These are phyloP conservation scores for Dendronephthya gigantea DNA, from an alignment of 64 coral and sea anemone genomes.

Conservation along the genomic window DNA sequence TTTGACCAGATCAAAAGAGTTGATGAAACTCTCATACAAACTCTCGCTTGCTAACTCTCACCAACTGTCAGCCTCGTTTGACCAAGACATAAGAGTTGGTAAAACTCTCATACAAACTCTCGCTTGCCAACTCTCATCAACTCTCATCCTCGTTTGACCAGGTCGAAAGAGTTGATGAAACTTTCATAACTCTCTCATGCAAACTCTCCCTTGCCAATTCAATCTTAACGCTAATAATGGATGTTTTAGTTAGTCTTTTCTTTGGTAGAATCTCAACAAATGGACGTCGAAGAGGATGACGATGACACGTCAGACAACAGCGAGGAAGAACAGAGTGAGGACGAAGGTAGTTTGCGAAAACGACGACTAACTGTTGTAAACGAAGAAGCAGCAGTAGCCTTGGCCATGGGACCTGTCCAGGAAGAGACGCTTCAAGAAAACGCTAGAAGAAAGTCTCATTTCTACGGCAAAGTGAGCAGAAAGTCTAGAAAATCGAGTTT, in stretches of 20 bases:
- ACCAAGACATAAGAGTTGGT: no score
- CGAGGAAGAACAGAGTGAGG: not conserved
- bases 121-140: no score
- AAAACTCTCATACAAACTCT: no score
- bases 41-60: not conserved
- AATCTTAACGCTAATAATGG: not conserved
- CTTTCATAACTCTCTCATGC: no score
- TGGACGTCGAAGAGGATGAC: not conserved
- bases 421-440: not conserved
- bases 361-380: not conserved
- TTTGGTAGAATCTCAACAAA: not conserved
- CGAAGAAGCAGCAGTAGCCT: not conserved
- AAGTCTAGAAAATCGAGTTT: not conserved
- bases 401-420: not conserved
- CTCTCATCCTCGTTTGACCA: no score
- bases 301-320: not conserved
- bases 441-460: not conserved
- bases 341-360: not conserved
- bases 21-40: no score
- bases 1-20: no score
- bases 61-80: no score
- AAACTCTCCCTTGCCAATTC: not conserved
- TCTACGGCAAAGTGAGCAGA: not conserved
- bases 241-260: not conserved
- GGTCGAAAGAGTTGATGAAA: no score